A percentile compares a stretch with the other conserved stretches of the same genome.
These are phyloP conservation scores for Eurystomus gularis DNA, from an alignment of 2,113 vertebrate genomes.

Conservation along the genomic window DNA sequence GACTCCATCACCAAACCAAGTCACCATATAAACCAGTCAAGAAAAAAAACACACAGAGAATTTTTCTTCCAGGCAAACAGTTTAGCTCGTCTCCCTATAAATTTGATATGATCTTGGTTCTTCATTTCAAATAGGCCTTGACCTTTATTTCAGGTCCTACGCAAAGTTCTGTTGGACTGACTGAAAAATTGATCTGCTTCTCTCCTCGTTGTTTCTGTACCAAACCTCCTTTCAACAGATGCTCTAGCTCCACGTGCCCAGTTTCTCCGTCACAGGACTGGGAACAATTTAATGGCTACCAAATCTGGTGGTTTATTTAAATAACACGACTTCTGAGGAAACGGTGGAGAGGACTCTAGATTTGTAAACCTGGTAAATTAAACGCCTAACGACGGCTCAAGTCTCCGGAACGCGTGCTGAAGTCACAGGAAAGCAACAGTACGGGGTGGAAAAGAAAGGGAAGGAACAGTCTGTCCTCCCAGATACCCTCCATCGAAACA, in stretches of 20 bases:
- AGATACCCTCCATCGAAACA: neutral
- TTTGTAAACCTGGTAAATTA: fast-evolving
- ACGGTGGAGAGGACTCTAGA: neutral
- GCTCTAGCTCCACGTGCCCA: neutral
- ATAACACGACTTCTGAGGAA: fast-evolving
- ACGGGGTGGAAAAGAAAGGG: too few species aligned
- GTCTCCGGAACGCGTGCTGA: neutral
- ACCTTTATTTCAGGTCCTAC: neutral
- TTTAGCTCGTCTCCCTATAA: too few species aligned
- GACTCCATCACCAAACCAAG: too few species aligned
- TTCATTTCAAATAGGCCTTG: fast-evolving
- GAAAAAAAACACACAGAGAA: too few species aligned
- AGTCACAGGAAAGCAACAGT: neutral
- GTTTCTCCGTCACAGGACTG: neutral
- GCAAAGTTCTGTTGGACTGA: neutral
- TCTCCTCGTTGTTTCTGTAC: neutral
- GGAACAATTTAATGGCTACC: neutral
- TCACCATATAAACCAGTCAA: too few species aligned
- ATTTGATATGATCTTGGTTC: too few species aligned
- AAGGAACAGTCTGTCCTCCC: neutral
- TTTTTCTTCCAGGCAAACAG: too few species aligned
- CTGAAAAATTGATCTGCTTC: neutral
- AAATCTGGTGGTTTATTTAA: neutral
- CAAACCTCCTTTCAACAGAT: neutral
- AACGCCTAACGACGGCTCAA: too few species aligned